Conservation (phyloP, 2,113 vertebrate species). For the Austrofundulus limnaeus region DNA sequence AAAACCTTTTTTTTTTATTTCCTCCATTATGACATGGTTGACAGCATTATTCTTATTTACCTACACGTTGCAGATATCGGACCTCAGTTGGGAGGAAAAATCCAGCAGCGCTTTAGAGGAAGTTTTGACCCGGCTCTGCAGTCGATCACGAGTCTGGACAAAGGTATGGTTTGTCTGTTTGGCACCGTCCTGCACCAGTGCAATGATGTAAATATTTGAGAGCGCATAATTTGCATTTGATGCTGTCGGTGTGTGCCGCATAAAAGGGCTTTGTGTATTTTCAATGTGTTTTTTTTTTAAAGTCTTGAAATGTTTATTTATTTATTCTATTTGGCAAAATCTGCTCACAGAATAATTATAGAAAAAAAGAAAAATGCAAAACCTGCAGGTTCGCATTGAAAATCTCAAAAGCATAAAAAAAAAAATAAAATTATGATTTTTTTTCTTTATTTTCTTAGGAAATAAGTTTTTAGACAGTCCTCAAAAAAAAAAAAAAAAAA, state of each 20-base stretch:
- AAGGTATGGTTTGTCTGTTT: constrained; percentile 56
- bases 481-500: too few relatives aligned
- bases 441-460: too few relatives aligned
- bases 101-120: constrained; percentile 51
- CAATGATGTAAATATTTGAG: constrained; percentile 16
- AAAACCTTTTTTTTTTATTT: background rate
- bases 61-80: constrained; percentile 75
- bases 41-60: background rate
- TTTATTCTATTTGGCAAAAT: too few relatives aligned
- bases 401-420: too few relatives aligned
- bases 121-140: constrained; percentile 27
- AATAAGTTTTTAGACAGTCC: too few relatives aligned
- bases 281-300: too few relatives aligned
- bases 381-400: too few relatives aligned
- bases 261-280: background rate
- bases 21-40: background rate
- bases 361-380: too few relatives aligned
- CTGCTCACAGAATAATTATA: too few relatives aligned
- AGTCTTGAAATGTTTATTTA: too few relatives aligned
- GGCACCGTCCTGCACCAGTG: background rate
- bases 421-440: too few relatives aligned
- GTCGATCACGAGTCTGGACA: constrained; percentile 41
- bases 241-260: background rate
- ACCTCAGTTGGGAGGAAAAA: constrained; percentile 67
- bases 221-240: constrained; percentile 14